Conservation (phyloP, 1,140 invertebrate genomes). For the Sarcophaga bullata region DNA sequence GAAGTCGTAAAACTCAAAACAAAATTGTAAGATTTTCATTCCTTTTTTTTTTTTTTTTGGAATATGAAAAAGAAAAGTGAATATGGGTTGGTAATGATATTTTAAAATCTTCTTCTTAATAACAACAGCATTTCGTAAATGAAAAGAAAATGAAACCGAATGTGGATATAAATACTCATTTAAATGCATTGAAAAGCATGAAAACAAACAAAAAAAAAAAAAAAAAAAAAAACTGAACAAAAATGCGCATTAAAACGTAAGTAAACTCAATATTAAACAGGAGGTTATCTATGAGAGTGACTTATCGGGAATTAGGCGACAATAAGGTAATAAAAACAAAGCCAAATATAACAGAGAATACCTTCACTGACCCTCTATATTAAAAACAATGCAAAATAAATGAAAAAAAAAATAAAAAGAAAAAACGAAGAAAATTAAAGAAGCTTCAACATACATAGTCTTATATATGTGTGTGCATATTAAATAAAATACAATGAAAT, state of each 20-base stretch:
- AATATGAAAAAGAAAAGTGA: too few relatives aligned
- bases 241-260: too few relatives aligned
- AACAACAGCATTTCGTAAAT: background rate
- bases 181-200: slow-evolving; percentile 19
- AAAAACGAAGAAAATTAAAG: too few relatives aligned
- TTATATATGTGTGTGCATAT: background rate
- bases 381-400: slow-evolving; percentile 19
- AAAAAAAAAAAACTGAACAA: background rate
- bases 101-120: too few relatives aligned
- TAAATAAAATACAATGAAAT: slow-evolving; percentile 20
- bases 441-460: background rate
- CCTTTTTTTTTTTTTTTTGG: too few relatives aligned
- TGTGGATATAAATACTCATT: background rate
- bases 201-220: background rate
- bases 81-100: too few relatives aligned
- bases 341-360: background rate
- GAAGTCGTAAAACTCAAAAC: too few relatives aligned
- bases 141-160: background rate
- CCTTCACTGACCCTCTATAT: background rate
- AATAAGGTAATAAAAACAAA: slow-evolving; percentile 16
- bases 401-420: background rate
- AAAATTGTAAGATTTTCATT: too few relatives aligned
- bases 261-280: slow-evolving; percentile 14
- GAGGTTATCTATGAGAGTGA: background rate
- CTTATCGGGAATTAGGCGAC: slow-evolving; percentile 20